Base-by-base conservation (phyloP, 2,113 vertebrate genomes). In the Podilymbus podiceps region DNA sequence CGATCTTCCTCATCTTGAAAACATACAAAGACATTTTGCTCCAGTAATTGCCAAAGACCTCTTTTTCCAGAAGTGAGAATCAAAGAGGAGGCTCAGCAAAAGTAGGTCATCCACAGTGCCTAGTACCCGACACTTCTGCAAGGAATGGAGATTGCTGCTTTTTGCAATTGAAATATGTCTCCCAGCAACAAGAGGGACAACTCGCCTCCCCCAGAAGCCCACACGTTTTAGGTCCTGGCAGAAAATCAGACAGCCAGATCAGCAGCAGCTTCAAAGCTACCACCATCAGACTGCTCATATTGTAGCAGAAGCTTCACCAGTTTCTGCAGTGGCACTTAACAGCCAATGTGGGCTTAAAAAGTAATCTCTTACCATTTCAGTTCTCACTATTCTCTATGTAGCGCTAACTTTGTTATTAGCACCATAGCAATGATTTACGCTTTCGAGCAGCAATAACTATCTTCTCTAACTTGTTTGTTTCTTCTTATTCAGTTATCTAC, bases 151-250 rank as follows among this genome's bases (percentile, higher is more conserved):
- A 97, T 69, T 79, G 71, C 73, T 97, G 89, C 77, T 92, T 95
- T 95, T 94, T 97, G 95, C 94, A 96, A 93, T 89, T 95, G 92
- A 95, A 97, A 94, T 96, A 72, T 86, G 86, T 96, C 97, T 96
- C 96, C 96, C 95, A 95, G 95, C 96, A 97, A 96, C 95, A 82
- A 97, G 92, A 96, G 84, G 96, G 95, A 95, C 95, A 95, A 95
- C 93, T 95, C 58, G 76, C 94, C 90, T 96, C 96, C 94, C 74
- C 50, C 94, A 87, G 58, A 94, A 93, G 60, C 93, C 97, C 95
- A 97, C 90, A 93, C 84, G 0, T 92, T 97, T 92, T 67, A 76
- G 94, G 95, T 95, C 94, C 94, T 97, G 96, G 95, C 96, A 97
- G 50, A 68, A 77, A 96, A 89, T 96, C 94, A 95, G 93, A 94